Evolutionary conservation across 2,797 vertebrate species (phyloP), one percentile per base, ranked within the genome.

Genomic region (Eulemur rubriventer): DNA sequence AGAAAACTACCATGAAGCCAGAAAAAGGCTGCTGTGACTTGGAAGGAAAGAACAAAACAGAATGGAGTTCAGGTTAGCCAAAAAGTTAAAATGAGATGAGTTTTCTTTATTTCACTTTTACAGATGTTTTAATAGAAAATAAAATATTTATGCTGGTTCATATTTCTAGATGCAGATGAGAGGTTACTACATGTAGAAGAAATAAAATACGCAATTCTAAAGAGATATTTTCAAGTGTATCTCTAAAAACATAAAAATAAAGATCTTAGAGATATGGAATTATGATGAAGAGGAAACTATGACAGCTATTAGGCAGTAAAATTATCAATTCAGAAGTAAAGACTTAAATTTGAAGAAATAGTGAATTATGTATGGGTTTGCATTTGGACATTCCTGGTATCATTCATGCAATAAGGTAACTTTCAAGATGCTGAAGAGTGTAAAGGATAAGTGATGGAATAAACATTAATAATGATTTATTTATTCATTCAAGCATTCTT

Each of bases 371-470:
- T 59, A 76, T 35, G 3, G 22, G 13, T 61, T 95, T 46, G 35
- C 61, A 50, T 67, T 43, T 35, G 18, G 33, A 48, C 4, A 59
- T 75, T 88, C 8, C 18, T 85, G 55, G 0, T 52, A 35, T 86
- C 81, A 61, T 61, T 67, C 28, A 11, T 46, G 43, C 80, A 81
- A 70, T 38, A 96, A 57, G 28, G 12, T 57, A 30, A 55, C 76
- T 82, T 24, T 57, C 7, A 65, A 67, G 55, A 63, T 61, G 16
- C 11, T 92, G 6, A 43, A 80, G 26, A 63, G 18, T 75, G 80
- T 78, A 95, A 91, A 83, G 28, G 55, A 95, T 81, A 85, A 75
- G 10, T 52, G 43, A 83, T 55, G 86, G 43, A 87, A 52, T 84
- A 59, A 86, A 79, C 63, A 69, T 94, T 94, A 41, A 61, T 78